phyloP scores from a whole-genome alignment of 2,113 vertebrate genomes.

The Menura novaehollandiae region DNA sequence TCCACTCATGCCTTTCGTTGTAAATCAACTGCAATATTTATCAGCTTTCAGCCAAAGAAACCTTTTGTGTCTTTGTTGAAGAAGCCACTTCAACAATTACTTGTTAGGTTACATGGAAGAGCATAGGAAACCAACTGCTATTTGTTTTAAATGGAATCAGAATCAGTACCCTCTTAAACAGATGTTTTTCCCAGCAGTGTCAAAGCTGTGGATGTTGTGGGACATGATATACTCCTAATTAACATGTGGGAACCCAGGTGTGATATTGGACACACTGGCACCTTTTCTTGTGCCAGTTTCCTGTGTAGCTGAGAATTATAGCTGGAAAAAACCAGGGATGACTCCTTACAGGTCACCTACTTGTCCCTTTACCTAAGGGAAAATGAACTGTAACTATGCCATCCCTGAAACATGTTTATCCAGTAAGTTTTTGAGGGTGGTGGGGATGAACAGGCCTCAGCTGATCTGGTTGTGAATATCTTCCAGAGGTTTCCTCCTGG shows the following conservation, averaged over 20 bases:
- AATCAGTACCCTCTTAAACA: not conserved
- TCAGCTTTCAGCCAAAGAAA: not conserved
- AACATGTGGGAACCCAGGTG: not conserved
- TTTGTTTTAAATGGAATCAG: not conserved
- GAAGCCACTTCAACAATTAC: not conserved
- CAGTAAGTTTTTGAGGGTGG: not conserved
- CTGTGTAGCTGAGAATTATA: not conserved
- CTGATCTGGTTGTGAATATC: not conserved
- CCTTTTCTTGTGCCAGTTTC: not conserved
- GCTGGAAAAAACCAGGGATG: not conserved
- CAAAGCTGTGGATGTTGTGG: not conserved
- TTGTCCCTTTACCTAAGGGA: not conserved
- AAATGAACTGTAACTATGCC: not conserved
- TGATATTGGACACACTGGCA: not conserved
- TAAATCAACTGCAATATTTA: not conserved
- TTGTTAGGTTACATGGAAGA: not conserved
- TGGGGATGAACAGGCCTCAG: not conserved
- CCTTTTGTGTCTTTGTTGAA: not conserved
- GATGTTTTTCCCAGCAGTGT: not conserved
- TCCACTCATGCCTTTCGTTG: not conserved
- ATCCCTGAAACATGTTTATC: not conserved
- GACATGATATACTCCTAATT: not conserved
- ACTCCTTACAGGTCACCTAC: not conserved
- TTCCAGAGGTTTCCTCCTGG: not conserved
- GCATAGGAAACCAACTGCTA: not conserved